A percentile compares a stretch with the other conserved stretches of the same genome.
Evolutionary conservation across 2,888 invertebrate species (phyloP).

Genomic region (Cyaniris semiargus): DNA sequence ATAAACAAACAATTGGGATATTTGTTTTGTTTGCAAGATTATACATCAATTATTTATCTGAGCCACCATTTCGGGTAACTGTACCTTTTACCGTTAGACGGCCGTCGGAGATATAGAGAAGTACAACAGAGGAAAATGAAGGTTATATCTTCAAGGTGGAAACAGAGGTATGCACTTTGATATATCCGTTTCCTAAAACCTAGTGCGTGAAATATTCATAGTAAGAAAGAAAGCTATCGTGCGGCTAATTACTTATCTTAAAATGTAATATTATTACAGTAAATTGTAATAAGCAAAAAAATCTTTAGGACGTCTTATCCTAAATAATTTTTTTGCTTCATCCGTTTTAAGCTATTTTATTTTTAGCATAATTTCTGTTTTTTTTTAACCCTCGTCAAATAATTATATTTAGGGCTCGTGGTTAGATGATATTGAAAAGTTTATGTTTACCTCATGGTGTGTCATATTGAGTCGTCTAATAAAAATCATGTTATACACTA

Average conservation of each 20-base stretch:
- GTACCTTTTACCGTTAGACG: constrained; percentile 63
- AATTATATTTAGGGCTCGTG: neutral
- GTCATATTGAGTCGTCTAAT: constrained; percentile 40
- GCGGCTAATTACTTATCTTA: no score
- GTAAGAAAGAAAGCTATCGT: no score
- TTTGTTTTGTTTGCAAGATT: constrained; percentile 26
- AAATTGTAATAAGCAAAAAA: no score
- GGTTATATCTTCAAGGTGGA: neutral
- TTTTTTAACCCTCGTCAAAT: neutral
- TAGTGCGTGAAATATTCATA: no score
- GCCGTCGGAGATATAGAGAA: constrained; percentile 34
- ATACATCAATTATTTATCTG: constrained; percentile 27
- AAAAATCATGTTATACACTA: constrained; percentile 39
- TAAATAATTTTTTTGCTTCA: neutral
- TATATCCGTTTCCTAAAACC: no score
- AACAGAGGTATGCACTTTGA: no score
- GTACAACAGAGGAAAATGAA: neutral
- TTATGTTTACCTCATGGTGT: constrained; percentile 23
- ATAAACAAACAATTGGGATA: neutral
- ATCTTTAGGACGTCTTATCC: no score
- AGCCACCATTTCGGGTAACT: constrained; percentile 49
- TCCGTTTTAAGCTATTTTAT: neutral
- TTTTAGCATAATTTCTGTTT: neutral
- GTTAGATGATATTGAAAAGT: constrained; percentile 18
- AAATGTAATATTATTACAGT: no score